Conservation (phyloP, 1,140 invertebrate species). For the Drosophila neocordata region DNA sequence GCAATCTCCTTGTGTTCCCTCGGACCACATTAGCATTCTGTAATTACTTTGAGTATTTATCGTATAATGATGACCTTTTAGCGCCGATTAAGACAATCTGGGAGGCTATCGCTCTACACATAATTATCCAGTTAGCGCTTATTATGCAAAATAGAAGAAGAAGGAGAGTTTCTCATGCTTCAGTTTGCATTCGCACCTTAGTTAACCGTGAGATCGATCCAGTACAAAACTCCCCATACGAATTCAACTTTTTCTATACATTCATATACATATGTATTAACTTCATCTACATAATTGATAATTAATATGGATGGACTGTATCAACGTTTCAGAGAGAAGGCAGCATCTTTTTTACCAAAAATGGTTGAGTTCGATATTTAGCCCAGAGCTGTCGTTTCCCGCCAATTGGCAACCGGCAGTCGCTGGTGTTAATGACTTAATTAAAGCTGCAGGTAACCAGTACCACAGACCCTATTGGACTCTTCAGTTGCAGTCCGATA, state of each 20-base stretch:
- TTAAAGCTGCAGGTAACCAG: conserved; percentile 63
- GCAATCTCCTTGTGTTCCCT: not conserved
- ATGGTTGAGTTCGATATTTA: conserved; percentile 72
- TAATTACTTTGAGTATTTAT: conserved; percentile 69
- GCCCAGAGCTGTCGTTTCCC: conserved; percentile 14
- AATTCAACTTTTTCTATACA: not conserved
- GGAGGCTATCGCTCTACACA: conserved; percentile 54
- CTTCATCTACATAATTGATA: conserved; percentile 60
- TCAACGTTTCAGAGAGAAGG: conserved; percentile 58
- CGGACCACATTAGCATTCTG: not conserved
- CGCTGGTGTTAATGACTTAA: conserved; percentile 81
- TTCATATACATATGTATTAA: not conserved
- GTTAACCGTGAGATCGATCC: conserved; percentile 49
- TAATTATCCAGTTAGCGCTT: conserved; percentile 79
- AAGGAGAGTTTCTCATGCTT: not conserved
- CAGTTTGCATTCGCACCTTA: conserved; percentile 21
- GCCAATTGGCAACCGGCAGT: conserved; percentile 36
- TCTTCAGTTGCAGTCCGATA: conserved; percentile 47
- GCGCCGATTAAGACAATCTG: conserved; percentile 60
- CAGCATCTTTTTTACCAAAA: conserved; percentile 72
- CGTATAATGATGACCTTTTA: conserved; percentile 68
- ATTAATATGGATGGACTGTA: conserved; percentile 56
- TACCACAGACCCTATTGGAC: conserved; percentile 21
- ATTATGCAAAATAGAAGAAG: conserved; percentile 60
- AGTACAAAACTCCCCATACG: no score